Percentiles rank a stretch among this genome's conserved stretches.
Evolutionary conservation across 30 jellyfish, hydroid and myxozoan species (phyloP).

Genomic region (Hydractinia symbiolongicarpus): DNA sequence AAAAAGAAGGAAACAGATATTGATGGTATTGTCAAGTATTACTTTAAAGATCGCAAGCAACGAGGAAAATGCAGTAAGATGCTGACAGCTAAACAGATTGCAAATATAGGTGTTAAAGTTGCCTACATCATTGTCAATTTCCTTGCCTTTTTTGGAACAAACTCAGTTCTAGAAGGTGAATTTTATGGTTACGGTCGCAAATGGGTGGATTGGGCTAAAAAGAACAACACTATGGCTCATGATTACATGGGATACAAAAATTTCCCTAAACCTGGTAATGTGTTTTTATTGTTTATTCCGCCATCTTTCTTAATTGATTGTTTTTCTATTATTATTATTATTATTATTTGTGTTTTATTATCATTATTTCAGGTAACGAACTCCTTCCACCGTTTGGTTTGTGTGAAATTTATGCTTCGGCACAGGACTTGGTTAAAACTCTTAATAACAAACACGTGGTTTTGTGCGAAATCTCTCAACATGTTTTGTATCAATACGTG

Average conservation of each 20-base stretch:
- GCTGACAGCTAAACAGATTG: neutral
- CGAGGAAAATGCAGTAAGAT: neutral
- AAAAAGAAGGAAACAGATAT: conserved; percentile 5
- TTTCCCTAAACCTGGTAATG: conserved; percentile 40
- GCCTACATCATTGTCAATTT: conserved; percentile 24
- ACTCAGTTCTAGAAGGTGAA: conserved; percentile 24
- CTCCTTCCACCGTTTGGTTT: conserved; percentile 34
- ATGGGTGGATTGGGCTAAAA: conserved; percentile 33
- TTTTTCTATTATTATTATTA: neutral
- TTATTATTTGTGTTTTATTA: neutral
- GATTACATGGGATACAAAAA: conserved; percentile 40
- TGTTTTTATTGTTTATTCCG: too few relatives aligned
- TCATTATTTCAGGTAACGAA: conserved; percentile 14
- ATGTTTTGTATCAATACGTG: conserved; percentile 21
- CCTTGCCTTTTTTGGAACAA: conserved; percentile 20
- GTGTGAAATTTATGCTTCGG: conserved; percentile 14
- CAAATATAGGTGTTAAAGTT: conserved; percentile 13
- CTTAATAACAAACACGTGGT: conserved; percentile 9
- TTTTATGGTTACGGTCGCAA: conserved; percentile 31
- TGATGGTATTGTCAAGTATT: conserved; percentile 26
- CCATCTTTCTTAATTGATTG: too few relatives aligned
- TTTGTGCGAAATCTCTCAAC: conserved; percentile 28
- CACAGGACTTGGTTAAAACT: neutral
- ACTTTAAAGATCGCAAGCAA: conserved; percentile 21
- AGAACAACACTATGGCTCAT: conserved; percentile 7